These are phyloP conservation scores for Cyclophora punctaria DNA, from an alignment of 2,888 invertebrate genomes.

Conservation along the genomic window DNA sequence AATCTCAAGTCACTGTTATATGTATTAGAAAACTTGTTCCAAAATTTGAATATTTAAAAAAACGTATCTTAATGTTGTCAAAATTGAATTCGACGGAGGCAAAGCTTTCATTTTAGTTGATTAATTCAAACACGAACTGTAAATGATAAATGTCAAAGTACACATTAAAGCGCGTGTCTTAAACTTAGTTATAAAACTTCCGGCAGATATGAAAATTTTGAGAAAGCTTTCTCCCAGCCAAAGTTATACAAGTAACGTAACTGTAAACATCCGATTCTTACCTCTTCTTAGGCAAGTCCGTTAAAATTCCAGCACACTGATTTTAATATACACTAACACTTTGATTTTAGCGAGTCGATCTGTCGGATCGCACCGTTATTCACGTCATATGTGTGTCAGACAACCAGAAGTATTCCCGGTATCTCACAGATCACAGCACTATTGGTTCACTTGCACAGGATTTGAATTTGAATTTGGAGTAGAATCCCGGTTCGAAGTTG, in stretches of 20 bases:
- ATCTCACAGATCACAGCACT: conserved; percentile 43
- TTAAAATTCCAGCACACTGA: conserved; percentile 69
- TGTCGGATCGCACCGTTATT: conserved; percentile 67
- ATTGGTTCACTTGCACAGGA: conserved; percentile 26
- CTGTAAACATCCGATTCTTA: conserved; percentile 69
- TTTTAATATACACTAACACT: conserved; percentile 67
- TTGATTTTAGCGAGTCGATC: conserved; percentile 68
- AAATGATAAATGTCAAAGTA: conserved; percentile 1
- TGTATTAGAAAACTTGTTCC: conserved; percentile 30
- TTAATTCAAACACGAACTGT: too few species aligned
- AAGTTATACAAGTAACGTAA: conserved; percentile 69
- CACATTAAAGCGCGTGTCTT: not conserved
- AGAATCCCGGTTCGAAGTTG: conserved; percentile 21
- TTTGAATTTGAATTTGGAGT: conserved; percentile 29
- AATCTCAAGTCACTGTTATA: conserved; percentile 19
- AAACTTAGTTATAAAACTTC: conserved; percentile 18
- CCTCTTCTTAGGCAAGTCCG: conserved; percentile 69
- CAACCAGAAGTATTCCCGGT: conserved; percentile 56
- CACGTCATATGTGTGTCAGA: conserved; percentile 71
- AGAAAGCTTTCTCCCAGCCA: conserved; percentile 46
- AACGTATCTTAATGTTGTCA: not conserved
- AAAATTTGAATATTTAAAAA: not conserved
- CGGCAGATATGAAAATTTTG: conserved; percentile 27
- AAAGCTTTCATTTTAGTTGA: too few species aligned
- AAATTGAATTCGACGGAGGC: too few species aligned